Evolutionary conservation across 1,140 invertebrate species (phyloP), one percentile per base, ranked within the genome.

Genomic region (Conopomorpha cramerella): DNA sequence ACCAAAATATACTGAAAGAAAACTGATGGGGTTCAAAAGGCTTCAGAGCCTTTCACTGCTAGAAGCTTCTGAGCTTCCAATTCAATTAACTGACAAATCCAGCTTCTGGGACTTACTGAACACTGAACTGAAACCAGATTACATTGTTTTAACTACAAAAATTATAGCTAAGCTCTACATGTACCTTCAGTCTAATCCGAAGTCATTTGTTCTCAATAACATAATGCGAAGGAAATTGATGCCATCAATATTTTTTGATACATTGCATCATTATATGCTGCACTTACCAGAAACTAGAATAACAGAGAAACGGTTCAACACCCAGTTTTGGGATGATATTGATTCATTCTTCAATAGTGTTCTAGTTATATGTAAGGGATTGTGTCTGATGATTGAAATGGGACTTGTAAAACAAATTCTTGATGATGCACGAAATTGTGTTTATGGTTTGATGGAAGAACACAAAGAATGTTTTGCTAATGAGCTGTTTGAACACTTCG

Each of bases 41-140:
- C 44, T 68, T n/a, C 35, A 51, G 4, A 62, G 66, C 15, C 41
- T 68, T 26, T 66, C 64, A 4, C 26, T 39, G 37, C 36, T 64
- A 25, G 31, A 51, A 17, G 48, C 55, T 16, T 54, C 61, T 36
- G 38, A 49, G 31, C 47, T 68, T 31, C 63, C 53, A 28, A 41
- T 68, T 29, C 61, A 68, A 52, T 36, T 61, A 10, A 54, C 56
- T 8, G 53, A 62, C 35, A 49, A 57, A 34, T 57, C 61, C n/a
- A 62, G 64, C 1, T 68, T 74, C 39, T 74, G 68, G 68, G 50
- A 63, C 14, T 53, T 74, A 10, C 45, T 74, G 8, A 55, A 59
- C 29, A 38, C 37, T 8, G 55, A 68, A 27, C 29, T 74, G 23
- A 68, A 67, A 44, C 62, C 52, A 8, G 68, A 74, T 37, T 71